Percentiles rank a stretch among this genome's conserved stretches.
These are phyloP conservation scores for Hemicrepidius hirtus DNA, from an alignment of 2,888 invertebrate species.

Conservation along the genomic window DNA sequence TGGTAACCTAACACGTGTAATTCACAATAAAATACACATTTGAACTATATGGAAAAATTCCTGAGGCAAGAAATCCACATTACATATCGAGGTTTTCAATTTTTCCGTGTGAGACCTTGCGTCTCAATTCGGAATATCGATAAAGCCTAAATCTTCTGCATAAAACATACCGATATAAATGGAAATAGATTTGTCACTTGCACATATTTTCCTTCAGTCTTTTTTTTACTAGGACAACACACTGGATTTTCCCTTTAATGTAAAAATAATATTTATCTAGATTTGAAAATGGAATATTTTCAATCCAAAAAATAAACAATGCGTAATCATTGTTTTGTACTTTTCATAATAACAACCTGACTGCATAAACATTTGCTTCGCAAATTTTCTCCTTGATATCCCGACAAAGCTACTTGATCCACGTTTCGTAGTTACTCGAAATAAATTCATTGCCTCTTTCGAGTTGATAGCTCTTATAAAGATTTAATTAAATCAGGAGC, in stretches of 20 bases:
- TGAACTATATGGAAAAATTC: conserved; percentile 17
- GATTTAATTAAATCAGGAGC: conserved; percentile 26
- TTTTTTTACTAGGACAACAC: conserved; percentile 8
- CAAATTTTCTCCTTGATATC: neutral
- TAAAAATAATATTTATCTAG: neutral
- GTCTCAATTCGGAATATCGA: conserved; percentile 47
- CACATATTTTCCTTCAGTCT: conserved; percentile 34
- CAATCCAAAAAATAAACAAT: no score
- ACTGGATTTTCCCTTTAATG: neutral
- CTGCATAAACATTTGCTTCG: neutral
- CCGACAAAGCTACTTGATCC: neutral
- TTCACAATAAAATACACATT: conserved; percentile 33
- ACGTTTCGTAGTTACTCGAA: neutral
- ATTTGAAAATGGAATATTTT: no score
- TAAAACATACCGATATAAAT: conserved; percentile 52
- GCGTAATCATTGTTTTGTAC: neutral
- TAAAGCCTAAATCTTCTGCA: conserved; percentile 50
- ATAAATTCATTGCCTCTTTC: conserved; percentile 16
- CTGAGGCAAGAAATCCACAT: conserved; percentile 31
- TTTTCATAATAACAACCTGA: neutral
- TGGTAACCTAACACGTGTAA: conserved; percentile 27
- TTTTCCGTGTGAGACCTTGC: conserved; percentile 43
- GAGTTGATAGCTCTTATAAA: conserved; percentile 15
- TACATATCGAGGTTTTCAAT: conserved; percentile 43
- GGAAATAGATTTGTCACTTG: conserved; percentile 51